Evolutionary conservation across 1,140 invertebrate genomes (phyloP).

Genomic region (Drosophila pandora): DNA sequence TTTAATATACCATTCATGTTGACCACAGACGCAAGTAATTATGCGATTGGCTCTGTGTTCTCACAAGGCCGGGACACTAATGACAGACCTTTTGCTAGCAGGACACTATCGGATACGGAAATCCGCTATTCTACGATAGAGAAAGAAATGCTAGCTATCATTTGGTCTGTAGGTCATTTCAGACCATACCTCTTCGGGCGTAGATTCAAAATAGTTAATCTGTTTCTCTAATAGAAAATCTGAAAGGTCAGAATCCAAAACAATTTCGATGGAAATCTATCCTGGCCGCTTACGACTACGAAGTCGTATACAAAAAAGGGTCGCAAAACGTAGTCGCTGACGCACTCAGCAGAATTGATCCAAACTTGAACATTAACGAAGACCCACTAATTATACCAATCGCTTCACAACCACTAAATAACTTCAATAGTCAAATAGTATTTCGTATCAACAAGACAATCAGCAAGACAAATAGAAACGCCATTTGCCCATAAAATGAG

Average conservation of each 20-base stretch:
- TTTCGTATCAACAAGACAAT: no score
- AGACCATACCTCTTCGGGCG: no score
- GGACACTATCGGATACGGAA: slow-evolving; percentile 19
- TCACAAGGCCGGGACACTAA: not conserved
- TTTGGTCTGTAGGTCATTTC: slow-evolving; percentile 1
- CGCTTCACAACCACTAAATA: no score
- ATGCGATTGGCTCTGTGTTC: not conserved
- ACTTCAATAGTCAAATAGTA: no score
- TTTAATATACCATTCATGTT: slow-evolving; percentile 15
- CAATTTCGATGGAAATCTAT: no score
- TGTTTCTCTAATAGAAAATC: slow-evolving; percentile 6
- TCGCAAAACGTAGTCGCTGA: no score
- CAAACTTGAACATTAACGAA: no score
- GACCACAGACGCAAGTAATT: slow-evolving; percentile 21
- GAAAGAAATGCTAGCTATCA: slow-evolving; percentile 15
- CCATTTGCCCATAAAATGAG: slow-evolving; percentile 10
- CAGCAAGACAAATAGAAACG: slow-evolving; percentile 5
- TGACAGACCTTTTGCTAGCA: slow-evolving; percentile 1
- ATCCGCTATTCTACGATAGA: slow-evolving; percentile 18
- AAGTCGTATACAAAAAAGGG: no score
- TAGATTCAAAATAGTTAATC: slow-evolving; percentile 21
- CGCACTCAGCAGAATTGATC: no score
- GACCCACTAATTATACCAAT: no score
- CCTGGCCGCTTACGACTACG: no score
- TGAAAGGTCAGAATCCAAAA: slow-evolving; percentile 14